These are phyloP conservation scores for Erinaceus europaeus DNA, from an alignment of 2,113 vertebrate genomes.

Conservation along the genomic window DNA sequence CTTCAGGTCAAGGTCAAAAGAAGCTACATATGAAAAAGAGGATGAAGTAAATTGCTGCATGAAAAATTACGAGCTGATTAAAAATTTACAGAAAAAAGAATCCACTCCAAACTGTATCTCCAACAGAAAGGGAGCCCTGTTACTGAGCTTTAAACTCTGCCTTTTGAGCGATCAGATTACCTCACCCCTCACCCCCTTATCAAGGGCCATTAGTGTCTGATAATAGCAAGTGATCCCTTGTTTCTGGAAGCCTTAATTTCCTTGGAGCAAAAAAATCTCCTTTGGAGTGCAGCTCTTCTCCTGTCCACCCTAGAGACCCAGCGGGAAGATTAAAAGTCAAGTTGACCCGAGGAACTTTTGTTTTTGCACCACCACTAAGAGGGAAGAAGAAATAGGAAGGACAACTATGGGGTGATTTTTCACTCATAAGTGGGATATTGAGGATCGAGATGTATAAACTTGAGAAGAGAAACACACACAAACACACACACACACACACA, in stretches of 20 bases:
- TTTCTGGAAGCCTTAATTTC: conserved; percentile 18
- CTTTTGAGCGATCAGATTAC: conserved; percentile 41
- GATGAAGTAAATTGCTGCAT: neutral
- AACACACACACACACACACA: too few relatives aligned
- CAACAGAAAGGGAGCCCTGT: neutral
- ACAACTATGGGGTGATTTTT: too few relatives aligned
- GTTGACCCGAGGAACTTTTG: too few relatives aligned
- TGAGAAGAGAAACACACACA: too few relatives aligned
- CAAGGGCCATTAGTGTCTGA: conserved; percentile 39
- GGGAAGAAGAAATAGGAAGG: too few relatives aligned
- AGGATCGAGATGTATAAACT: too few relatives aligned
- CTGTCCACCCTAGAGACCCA: too few relatives aligned
- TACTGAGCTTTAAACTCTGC: conserved; percentile 25
- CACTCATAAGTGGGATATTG: too few relatives aligned
- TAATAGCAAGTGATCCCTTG: conserved; percentile 40
- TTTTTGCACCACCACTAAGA: too few relatives aligned
- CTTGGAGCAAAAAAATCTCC: conserved; percentile 45
- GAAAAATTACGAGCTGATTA: conserved; percentile 56
- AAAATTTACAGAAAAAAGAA: conserved; percentile 56
- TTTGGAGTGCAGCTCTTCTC: neutral
- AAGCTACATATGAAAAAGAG: neutral
- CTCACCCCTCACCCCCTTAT: too few relatives aligned
- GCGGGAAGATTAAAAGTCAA: too few relatives aligned
- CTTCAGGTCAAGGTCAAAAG: conserved; percentile 40
- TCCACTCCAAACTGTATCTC: neutral